phyloP scores from a whole-genome alignment of 2,797 vertebrate species.

The Siniperca scherzeri region DNA sequence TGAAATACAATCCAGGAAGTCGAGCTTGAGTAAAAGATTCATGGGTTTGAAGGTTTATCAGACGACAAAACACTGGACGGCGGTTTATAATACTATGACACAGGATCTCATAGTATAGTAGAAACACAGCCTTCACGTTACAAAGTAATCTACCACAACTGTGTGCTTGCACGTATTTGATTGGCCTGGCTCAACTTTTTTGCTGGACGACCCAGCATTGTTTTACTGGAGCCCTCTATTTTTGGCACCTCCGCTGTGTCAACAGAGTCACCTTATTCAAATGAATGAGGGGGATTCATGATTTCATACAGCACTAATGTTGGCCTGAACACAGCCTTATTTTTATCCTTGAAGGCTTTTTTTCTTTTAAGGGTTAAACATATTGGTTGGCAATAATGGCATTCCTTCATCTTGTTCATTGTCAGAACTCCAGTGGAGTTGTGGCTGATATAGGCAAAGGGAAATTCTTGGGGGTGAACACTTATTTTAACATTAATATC shows the following conservation, averaged over 20 bases:
- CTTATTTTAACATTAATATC: slow-evolving; percentile 1
- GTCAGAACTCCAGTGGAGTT: not conserved
- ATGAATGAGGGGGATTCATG: not conserved
- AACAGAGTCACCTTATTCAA: not conserved
- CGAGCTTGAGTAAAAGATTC: not conserved
- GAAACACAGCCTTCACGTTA: not conserved
- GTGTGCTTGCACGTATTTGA: not conserved
- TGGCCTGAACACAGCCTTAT: not conserved
- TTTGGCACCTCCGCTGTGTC: too few species aligned
- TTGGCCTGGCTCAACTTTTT: not conserved
- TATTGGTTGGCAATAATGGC: not conserved
- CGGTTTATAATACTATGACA: not conserved
- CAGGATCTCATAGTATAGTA: not conserved
- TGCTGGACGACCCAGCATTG: not conserved
- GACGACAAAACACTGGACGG: too few species aligned
- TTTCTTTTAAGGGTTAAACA: slow-evolving; percentile 10
- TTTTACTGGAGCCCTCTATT: not conserved
- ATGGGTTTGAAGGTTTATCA: not conserved
- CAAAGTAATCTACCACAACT: not conserved
- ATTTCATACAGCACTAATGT: not conserved
- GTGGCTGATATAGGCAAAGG: not conserved
- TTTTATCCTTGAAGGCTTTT: not conserved
- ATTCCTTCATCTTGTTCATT: not conserved
- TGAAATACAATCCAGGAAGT: not conserved
- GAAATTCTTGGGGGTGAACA: not conserved